These are phyloP conservation scores for Tribolium castaneum DNA, from an alignment of 1,140 invertebrate genomes.

Conservation along the genomic window DNA sequence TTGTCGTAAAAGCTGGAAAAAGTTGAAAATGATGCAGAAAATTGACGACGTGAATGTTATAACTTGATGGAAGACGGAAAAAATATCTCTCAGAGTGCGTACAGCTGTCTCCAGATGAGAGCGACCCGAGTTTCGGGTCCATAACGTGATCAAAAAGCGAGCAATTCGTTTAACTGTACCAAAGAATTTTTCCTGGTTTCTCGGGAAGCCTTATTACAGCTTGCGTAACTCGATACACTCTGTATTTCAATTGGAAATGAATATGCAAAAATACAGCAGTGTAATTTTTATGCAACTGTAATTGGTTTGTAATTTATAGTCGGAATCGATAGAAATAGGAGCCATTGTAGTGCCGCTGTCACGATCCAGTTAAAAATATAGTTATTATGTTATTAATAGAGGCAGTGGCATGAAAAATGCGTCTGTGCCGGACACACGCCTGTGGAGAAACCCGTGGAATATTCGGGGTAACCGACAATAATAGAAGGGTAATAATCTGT, in stretches of 20 bases:
- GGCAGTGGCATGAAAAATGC: conserved; percentile 33
- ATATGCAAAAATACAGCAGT: not conserved
- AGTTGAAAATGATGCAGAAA: not conserved
- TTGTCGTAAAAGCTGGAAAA: not conserved
- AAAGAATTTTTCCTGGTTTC: not conserved
- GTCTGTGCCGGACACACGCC: conserved; percentile 28
- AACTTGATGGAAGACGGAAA: not conserved
- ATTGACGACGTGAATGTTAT: not conserved
- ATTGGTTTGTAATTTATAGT: conserved; percentile 15
- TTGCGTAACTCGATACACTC: not conserved
- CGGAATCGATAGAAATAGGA: conserved; percentile 13
- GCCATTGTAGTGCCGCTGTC: conserved; percentile 6
- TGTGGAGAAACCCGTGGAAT: not conserved
- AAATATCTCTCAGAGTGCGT: not conserved
- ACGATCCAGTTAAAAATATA: conserved; percentile 22
- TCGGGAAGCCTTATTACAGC: not conserved
- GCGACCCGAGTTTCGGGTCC: not conserved
- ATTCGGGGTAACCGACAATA: conserved; percentile 27
- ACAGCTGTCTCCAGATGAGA: not conserved
- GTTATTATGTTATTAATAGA: conserved; percentile 41
- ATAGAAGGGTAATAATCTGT: conserved; percentile 28
- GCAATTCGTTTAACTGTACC: not conserved
- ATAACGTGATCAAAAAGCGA: not conserved
- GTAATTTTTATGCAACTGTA: not conserved
- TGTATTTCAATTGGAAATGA: not conserved